Base-by-base conservation (phyloP, 2,888 invertebrate species). In the Meiosimyza platycephala region DNA sequence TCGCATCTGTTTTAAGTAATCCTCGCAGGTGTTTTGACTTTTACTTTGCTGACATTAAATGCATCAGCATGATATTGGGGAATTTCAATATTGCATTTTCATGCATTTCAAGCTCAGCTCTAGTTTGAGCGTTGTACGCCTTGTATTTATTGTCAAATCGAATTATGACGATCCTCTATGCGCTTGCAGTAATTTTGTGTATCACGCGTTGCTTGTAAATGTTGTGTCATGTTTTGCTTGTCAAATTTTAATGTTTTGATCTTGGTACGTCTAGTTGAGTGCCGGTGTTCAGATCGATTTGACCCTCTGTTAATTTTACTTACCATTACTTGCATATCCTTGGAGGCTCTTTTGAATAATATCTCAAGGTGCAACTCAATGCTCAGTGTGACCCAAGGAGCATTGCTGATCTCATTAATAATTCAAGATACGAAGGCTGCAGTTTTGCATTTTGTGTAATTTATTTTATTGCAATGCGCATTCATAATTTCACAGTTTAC, bases 171-270 rank as follows among this genome's bases (percentile, higher is more conserved):
- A 28, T 22, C 22, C 22, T 22, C 40, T 40, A 4, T 40, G 40
- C 7, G 7, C 4, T 9, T 40, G 9, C 6, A 40, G 9, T 6
- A 4, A 40, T 40, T 40, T 40, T 40, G 9, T 9, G 40, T 40
- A 40, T 40, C 9, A 40, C 40, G 40, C 9, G 40, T 57, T 67
- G 67, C 55, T 67, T 55, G 55, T 57, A 57, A 55, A 67, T 55
- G 13, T 55, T 57, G 57, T 18, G 60, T 28, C 40, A 22, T 60
- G n/a, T 28, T 60, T 15, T 40, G 12, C 67, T 57, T 57, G 67
- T 55, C 67, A 57, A 22, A 47, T 63, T 48, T 48, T 47, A 40
- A 13, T 64, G 51, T 64, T 64, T 64, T 64, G 64, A 64, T 64
- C 64, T 9, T 13, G 51, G 13, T 64, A 22, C n/a, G 59, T 22